phyloP scores from a whole-genome alignment of 1,140 invertebrate species.

The Pseudomyrmex sp. region DNA sequence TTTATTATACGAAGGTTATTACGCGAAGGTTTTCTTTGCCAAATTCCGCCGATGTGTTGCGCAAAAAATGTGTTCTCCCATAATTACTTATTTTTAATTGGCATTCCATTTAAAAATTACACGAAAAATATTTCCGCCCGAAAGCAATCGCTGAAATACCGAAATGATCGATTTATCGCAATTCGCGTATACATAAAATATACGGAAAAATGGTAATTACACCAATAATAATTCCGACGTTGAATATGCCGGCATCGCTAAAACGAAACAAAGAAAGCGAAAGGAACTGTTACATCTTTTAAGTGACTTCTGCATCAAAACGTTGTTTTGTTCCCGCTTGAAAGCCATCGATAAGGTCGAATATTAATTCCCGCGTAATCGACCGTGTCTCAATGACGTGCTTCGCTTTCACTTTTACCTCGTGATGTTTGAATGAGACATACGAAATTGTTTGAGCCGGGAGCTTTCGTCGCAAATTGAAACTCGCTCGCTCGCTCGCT shows the following conservation, averaged over 20 bases:
- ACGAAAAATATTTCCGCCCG: neutral
- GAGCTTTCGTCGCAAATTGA: conserved; percentile 42
- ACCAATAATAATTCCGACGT: neutral
- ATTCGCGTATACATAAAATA: neutral
- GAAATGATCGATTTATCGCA: neutral
- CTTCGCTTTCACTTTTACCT: conserved; percentile 47
- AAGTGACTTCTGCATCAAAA: neutral
- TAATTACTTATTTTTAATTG: conserved; percentile 12
- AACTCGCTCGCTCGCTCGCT: conserved; percentile 36
- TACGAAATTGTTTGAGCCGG: conserved; percentile 13
- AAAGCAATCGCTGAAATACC: neutral
- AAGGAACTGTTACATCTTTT: neutral
- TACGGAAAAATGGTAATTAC: neutral
- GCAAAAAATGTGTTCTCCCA: conserved; percentile 50
- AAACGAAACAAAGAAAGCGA: neutral
- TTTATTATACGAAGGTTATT: conserved; percentile 72
- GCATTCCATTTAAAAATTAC: conserved; percentile 8
- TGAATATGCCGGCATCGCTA: neutral
- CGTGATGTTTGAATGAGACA: conserved; percentile 29
- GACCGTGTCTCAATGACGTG: conserved; percentile 16
- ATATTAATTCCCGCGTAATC: conserved; percentile 33
- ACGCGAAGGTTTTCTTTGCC: conserved; percentile 61
- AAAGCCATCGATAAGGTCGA: neutral
- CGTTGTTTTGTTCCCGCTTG: neutral
- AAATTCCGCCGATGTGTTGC: conserved; percentile 47